These are phyloP conservation scores for Lepidochrysops patricia DNA, from an alignment of 2,888 invertebrate species.

Conservation along the genomic window DNA sequence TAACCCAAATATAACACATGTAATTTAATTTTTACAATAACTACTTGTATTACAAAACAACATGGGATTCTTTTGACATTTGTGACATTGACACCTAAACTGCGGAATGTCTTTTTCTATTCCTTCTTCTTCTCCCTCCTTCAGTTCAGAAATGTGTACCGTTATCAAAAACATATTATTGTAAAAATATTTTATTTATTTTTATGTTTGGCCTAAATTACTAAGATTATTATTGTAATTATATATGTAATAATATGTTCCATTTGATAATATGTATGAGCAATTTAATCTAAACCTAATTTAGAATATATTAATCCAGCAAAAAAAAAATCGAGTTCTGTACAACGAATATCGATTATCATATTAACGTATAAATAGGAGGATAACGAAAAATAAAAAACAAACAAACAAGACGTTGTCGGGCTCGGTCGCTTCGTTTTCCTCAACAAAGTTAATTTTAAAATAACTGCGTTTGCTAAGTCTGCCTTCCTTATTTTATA, in stretches of 20 bases:
- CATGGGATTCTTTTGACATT: not conserved
- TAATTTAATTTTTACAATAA: not conserved
- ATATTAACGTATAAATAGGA: not conserved
- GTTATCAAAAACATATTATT: too few species aligned
- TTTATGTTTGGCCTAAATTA: too few species aligned
- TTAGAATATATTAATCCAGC: too few species aligned
- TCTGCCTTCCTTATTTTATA: not conserved
- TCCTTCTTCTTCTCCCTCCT: too few species aligned
- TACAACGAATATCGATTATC: not conserved
- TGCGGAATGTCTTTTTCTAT: too few species aligned
- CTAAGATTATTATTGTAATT: too few species aligned
- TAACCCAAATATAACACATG: constrained; percentile 7
- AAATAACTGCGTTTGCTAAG: not conserved
- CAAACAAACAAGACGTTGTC: constrained; percentile 1
- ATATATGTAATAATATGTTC: too few species aligned
- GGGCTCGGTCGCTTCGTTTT: not conserved
- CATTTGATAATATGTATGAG: too few species aligned
- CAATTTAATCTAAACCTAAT: too few species aligned
- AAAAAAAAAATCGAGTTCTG: not conserved
- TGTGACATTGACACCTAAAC: not conserved
- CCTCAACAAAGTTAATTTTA: not conserved
- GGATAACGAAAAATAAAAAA: not conserved
- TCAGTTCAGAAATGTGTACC: not conserved
- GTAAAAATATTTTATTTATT: too few species aligned
- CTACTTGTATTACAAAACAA: not conserved